Conservation (phyloP, 2,797 vertebrate species). For the Danio kyathit region DNA sequence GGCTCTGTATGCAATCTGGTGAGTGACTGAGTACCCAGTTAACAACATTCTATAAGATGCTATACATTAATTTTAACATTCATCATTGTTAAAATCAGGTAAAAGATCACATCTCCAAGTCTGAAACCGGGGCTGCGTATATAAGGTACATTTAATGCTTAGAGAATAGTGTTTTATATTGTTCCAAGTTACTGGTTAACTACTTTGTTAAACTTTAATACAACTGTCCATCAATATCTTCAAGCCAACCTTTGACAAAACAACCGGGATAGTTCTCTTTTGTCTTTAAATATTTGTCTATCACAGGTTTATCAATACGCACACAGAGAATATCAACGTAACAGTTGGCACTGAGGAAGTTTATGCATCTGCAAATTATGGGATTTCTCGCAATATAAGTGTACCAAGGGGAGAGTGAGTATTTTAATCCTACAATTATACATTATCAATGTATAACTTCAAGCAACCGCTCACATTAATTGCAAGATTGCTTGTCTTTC, state of each 20-base stretch:
- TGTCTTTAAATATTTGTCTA: neutral
- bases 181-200: slow-evolving; percentile 45
- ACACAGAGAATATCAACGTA: slow-evolving; percentile 73
- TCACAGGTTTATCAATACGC: slow-evolving; percentile 89
- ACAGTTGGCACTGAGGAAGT: slow-evolving; percentile 70
- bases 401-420: slow-evolving; percentile 80
- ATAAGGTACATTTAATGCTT: slow-evolving; percentile 70
- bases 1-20: slow-evolving; percentile 78
- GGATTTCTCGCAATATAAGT: slow-evolving; percentile 72
- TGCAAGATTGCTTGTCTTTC: slow-evolving; percentile 15
- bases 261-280: neutral
- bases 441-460: neutral
- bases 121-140: slow-evolving; percentile 69
- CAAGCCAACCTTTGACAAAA: slow-evolving; percentile 17
- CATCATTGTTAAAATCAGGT: slow-evolving; percentile 64
- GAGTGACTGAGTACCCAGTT: slow-evolving; percentile 63
- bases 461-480: neutral
- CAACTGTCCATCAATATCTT: slow-evolving; percentile 11
- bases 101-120: slow-evolving; percentile 74
- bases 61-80: neutral
- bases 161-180: slow-evolving; percentile 2
- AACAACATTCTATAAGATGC: neutral
- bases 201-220: slow-evolving; percentile 36
- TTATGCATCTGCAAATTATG: slow-evolving; percentile 67
- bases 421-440: neutral